Base-by-base conservation (phyloP, 2,113 vertebrate genomes). In the Corydoras maculifer region DNA sequence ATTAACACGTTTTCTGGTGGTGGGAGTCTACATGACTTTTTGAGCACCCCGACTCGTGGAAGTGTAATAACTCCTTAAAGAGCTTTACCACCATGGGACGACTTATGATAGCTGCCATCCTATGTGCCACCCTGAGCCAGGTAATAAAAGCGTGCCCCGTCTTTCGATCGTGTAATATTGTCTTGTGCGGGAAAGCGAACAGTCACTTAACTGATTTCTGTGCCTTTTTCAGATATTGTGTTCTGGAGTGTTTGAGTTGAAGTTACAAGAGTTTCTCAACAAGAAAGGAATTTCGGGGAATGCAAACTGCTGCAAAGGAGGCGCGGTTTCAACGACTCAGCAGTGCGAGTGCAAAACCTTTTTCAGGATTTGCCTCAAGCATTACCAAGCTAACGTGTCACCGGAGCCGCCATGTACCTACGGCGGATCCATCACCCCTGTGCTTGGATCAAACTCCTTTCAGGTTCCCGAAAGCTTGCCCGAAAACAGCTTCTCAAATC, bases 321-420 rank as follows among this genome's bases (percentile, higher is more conserved):
- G 86, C 35, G 79, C 85, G 48, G 81, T 84, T 73, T 76, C 84
- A 4, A 87, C 84, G 25, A 86, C 91, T 69, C 92, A 92, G 82
- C 94, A 92, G 71, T 99, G 97, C 78, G 94, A 97, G 78, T 99
- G 97, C 87, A 92, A 95, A 84, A 99, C 97, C 25, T 99, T 98
- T 89, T 99, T 99, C 88, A 91, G 96, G 63, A 91, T 99, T 70
- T 99, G 97, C 83, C 92, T 99, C 79, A 99, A 99, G 83, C 97
- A 98, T 77, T 99, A 98, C 79, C 97, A 98, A 85, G 88, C 91
- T 67, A 98, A 90, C 82, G 95, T 99, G 48, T 97, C 96, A 58
- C 97, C 95, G 0, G 97, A 98, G 79, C 96, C 96, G 3, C 97
- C 97, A 57, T 99, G 97, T 84, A 99, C 97, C 49, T 99, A 99